A percentile compares a stretch with the other conserved stretches of the same genome.
Evolutionary conservation across 2,888 invertebrate genomes (phyloP).

Genomic region (Acanthosepion esculentum): DNA sequence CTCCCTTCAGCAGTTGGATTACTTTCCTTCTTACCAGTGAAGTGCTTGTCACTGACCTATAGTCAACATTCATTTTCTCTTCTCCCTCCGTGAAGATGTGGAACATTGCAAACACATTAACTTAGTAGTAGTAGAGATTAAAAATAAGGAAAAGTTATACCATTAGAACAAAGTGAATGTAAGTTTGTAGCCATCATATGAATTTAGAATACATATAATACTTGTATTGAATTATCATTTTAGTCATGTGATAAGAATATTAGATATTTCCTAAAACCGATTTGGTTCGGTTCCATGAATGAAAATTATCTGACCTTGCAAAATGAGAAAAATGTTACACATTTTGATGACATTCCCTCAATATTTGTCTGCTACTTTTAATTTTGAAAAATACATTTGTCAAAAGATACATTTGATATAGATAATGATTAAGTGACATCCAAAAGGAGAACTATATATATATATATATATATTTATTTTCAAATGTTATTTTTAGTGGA

Average conservation of each 20-base stretch:
- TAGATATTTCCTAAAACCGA: background rate
- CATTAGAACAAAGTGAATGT: constrained; percentile 14
- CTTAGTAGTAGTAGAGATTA: constrained; percentile 14
- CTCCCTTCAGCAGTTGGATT: constrained; percentile 33
- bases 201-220: background rate
- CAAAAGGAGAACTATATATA: too few relatives aligned
- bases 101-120: background rate
- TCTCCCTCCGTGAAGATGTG: background rate
- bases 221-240: background rate
- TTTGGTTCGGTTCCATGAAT: background rate
- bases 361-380: too few relatives aligned
- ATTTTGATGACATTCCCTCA: too few relatives aligned
- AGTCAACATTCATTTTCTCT: background rate
- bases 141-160: background rate
- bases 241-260: background rate
- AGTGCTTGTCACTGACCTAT: constrained; percentile 14
- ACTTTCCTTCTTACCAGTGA: constrained; percentile 16
- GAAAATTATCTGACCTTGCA: background rate
- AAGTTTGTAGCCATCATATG: background rate
- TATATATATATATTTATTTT: too few relatives aligned
- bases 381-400: background rate
- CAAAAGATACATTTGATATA: background rate
- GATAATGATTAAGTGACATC: too few relatives aligned
- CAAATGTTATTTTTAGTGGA: too few relatives aligned
- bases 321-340: background rate